Evolutionary conservation across 2,888 invertebrate genomes (phyloP).

Genomic region (Argyresthia albistria): DNA sequence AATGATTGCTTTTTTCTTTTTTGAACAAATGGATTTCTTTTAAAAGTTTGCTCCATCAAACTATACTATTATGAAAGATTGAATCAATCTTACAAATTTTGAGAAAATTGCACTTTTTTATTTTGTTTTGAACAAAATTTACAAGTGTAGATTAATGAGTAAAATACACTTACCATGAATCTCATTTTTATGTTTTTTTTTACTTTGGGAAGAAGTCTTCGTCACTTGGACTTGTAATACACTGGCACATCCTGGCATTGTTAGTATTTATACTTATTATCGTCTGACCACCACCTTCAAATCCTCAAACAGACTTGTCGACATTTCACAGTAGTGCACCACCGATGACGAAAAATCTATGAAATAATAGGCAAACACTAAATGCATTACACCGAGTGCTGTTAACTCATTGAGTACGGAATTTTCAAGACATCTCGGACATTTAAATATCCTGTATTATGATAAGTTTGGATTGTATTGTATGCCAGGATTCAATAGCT

Average conservation of each 20-base stretch:
- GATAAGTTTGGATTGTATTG: too few relatives aligned
- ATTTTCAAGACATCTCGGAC: too few relatives aligned
- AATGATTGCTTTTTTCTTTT: too few relatives aligned
- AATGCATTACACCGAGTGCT: slow-evolving; percentile 50
- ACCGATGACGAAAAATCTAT: slow-evolving; percentile 60
- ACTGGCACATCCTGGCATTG: slow-evolving; percentile 47
- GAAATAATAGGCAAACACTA: slow-evolving; percentile 67
- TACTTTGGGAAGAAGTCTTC: not conserved
- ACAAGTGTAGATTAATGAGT: not conserved
- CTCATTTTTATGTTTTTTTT: slow-evolving; percentile 43
- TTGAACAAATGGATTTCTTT: too few relatives aligned
- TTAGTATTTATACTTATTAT: slow-evolving; percentile 56
- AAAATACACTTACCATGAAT: slow-evolving; percentile 51
- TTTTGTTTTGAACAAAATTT: too few relatives aligned
- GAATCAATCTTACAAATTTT: too few relatives aligned
- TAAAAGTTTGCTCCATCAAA: too few relatives aligned
- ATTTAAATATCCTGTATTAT: too few relatives aligned
- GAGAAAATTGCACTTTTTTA: too few relatives aligned
- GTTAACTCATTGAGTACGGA: too few relatives aligned
- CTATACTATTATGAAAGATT: too few relatives aligned
- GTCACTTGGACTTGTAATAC: slow-evolving; percentile 19
- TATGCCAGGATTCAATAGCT: too few relatives aligned
- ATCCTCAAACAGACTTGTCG: slow-evolving; percentile 17
- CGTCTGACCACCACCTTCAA: slow-evolving; percentile 48
- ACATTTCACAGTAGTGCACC: slow-evolving; percentile 41